Conservation (phyloP, 2,888 invertebrate genomes). For the Imbricaverruca yamaguchii region DNA sequence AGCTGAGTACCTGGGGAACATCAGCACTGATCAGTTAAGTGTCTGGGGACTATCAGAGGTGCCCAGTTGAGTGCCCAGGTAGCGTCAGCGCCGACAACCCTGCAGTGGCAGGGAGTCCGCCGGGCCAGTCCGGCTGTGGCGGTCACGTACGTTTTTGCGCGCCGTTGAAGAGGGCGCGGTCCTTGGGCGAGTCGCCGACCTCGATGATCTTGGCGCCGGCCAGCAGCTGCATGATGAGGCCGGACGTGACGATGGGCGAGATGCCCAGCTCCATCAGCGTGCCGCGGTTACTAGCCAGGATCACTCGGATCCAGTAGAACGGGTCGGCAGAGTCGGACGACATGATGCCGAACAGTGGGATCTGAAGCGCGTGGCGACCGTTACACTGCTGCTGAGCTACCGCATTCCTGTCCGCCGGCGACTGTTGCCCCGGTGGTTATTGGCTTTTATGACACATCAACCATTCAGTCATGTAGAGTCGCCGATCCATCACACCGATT, state of each 20-base stretch:
- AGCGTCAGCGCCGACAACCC: too few species aligned
- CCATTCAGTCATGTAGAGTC: too few species aligned
- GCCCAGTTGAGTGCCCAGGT: too few species aligned
- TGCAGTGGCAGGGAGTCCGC: too few species aligned
- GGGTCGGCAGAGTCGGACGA: conserved; percentile 99
- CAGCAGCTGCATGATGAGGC: conserved; percentile 96
- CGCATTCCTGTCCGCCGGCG: too few species aligned
- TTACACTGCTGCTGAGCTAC: too few species aligned
- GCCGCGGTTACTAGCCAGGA: conserved; percentile 97
- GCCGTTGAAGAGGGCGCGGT: conserved; percentile 96
- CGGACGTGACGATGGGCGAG: conserved; percentile 98
- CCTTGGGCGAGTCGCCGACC: conserved; percentile 97
- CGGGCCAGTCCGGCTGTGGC: too few species aligned
- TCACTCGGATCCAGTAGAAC: conserved; percentile 99
- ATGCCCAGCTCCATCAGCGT: conserved; percentile 99
- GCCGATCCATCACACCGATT: too few species aligned
- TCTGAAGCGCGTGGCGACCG: conserved; percentile 49
- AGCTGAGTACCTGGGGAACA: too few species aligned
- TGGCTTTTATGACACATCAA: too few species aligned
- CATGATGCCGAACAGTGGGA: conserved; percentile 99
- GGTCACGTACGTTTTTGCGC: conserved; percentile 85
- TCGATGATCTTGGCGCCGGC: conserved; percentile 99
- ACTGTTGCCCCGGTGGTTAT: conserved; percentile 32
- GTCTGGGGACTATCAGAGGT: too few species aligned
- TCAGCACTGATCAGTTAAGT: too few species aligned